Evolutionary conservation across 2,113 vertebrate species (phyloP).

Genomic region (Etia nguti): DNA sequence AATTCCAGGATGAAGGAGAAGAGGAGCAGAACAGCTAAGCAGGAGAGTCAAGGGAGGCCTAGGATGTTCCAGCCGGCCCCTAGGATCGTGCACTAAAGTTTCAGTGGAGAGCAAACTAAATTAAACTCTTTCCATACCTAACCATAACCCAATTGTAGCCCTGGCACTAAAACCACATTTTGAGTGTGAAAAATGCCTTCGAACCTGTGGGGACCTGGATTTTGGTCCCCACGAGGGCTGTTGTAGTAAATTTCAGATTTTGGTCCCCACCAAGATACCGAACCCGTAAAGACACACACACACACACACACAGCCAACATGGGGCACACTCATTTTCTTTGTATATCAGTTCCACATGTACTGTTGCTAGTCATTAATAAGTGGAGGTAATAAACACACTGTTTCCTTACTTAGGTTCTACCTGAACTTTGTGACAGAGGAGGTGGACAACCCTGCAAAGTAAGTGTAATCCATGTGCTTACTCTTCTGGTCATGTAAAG

Average conservation of each 20-base stretch:
- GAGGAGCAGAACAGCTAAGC: background rate
- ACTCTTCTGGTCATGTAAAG: background rate
- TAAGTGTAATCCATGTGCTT: constrained; percentile 57
- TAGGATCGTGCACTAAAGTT: background rate
- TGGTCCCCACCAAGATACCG: background rate
- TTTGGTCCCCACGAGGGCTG: background rate
- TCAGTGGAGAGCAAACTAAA: background rate
- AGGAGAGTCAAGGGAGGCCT: background rate
- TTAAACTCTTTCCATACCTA: background rate
- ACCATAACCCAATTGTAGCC: background rate
- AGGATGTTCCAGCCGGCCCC: too few species aligned
- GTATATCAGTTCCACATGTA: background rate
- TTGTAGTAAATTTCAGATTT: background rate
- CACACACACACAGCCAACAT: background rate
- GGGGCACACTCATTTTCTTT: background rate
- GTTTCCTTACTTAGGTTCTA: constrained; percentile 83
- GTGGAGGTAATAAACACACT: background rate
- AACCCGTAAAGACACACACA: background rate
- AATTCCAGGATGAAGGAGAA: background rate
- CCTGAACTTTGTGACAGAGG: constrained; percentile 96
- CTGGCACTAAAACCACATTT: background rate
- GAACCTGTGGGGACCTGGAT: background rate
- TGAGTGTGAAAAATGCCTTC: background rate
- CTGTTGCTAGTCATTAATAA: background rate
- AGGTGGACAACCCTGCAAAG: constrained; percentile 92